Evolutionary conservation across 2,113 vertebrate genomes (phyloP).

Genomic region (Rattus norvegicus): GRCr8 NC_086023.1:121374001-121374500

Average conservation of each 20-base stretch:
- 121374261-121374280: too few relatives aligned
- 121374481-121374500: background rate
- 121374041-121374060: background rate
- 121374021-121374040: background rate
- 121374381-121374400: background rate
- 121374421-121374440: background rate
- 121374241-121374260: too few relatives aligned
- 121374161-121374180: slow-evolving; percentile 1
- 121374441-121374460: background rate
- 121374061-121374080: background rate
- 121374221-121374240: too few relatives aligned
- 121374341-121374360: background rate
- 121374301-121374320: background rate
- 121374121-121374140: background rate
- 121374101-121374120: slow-evolving; percentile 17
- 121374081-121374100: slow-evolving; percentile 28
- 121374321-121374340: background rate
- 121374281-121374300: too few relatives aligned
- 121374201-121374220: background rate
- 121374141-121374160: slow-evolving; percentile 24
- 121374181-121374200: background rate
- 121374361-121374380: background rate
- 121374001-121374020: background rate
- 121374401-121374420: background rate
- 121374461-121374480: background rate